Conservation (phyloP, 2,888 invertebrate genomes). For the Clusia tigrina region DNA sequence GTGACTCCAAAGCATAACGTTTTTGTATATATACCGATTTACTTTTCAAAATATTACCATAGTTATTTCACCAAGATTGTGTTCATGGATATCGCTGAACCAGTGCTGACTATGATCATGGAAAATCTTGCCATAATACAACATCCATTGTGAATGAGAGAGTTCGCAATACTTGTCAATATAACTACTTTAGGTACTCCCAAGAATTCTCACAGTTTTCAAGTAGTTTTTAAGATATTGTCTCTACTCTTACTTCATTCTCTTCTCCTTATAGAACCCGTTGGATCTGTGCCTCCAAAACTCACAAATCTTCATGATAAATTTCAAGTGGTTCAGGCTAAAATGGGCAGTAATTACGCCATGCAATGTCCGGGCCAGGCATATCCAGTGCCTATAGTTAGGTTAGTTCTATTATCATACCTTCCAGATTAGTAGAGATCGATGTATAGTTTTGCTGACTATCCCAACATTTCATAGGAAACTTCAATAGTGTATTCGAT, state of each 20-base stretch:
- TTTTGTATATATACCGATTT: no score
- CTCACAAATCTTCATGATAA: slow-evolving; percentile 67
- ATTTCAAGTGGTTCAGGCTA: slow-evolving; percentile 63
- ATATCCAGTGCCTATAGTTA: slow-evolving; percentile 77
- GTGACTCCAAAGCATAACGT: no score
- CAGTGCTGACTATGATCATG: no score
- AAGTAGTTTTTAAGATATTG: background rate
- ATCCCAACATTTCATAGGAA: slow-evolving; percentile 43
- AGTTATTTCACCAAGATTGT: no score
- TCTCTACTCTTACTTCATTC: slow-evolving; percentile 50
- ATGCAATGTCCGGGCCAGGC: slow-evolving; percentile 80
- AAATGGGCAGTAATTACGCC: slow-evolving; percentile 67
- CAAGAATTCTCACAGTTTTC: slow-evolving; percentile 84
- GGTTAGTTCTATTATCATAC: slow-evolving; percentile 58
- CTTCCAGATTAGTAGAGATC: slow-evolving; percentile 3
- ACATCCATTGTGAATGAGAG: no score
- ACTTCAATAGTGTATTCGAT: no score
- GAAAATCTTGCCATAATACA: no score
- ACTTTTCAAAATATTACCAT: no score
- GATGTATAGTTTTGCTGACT: no score
- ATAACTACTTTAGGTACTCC: slow-evolving; percentile 85
- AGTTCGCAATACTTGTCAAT: no score
- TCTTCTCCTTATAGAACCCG: slow-evolving; percentile 62
- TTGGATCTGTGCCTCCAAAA: slow-evolving; percentile 69
- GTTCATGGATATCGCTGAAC: no score